Base-by-base conservation (phyloP, 2,888 invertebrate genomes). In the Cosmorhoe ocellata region DNA sequence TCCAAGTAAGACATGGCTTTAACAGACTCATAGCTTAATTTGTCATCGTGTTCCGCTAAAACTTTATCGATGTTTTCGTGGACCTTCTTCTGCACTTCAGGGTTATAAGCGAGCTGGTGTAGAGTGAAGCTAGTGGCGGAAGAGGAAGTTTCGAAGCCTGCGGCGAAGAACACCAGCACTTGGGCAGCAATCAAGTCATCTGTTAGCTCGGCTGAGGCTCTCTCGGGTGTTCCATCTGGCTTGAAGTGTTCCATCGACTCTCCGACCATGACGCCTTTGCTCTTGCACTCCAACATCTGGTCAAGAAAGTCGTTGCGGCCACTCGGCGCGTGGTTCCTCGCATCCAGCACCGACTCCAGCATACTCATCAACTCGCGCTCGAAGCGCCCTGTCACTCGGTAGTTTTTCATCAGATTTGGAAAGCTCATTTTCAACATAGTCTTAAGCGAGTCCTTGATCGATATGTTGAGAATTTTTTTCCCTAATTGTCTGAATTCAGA, bases 221-320 rank as follows among this genome's bases (percentile, higher is more conserved):
- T 46, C 27, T 67, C 71, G 0, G 78, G 71, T 1, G 63, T 63
- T 1, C 79, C 79, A 26, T 81, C 77, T 0, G 67, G 22, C 36
- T 73, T 72, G 0, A 56, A 33, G n/a, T 53, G 65, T 30, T 79
- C 79, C 22, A 81, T 59, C 0, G 81, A 81, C 31, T 80, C 78
- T 0, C 66, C 74, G 1, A 59, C 58, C 38, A 81, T 69, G 10
- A 55, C 58, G 0, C 79, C 81, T 39, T 71, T 76, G 36, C 67
- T 63, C 45, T 70, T 67, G 42, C 72, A 67, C 46, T 79, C 80
- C 1, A 81, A 53, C 38, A 81, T 56, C 30, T 78, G 59, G 37
- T 81, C 81, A 9, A 81, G 70, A 24, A 81, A 80, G 46, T 81
- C 81, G 22, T 79, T 71, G n/a, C 81, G 67, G 1, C 66, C 61